Base-by-base conservation (phyloP, 92 coral and sea anemone species). In the Anthopleura xanthogrammica region DNA sequence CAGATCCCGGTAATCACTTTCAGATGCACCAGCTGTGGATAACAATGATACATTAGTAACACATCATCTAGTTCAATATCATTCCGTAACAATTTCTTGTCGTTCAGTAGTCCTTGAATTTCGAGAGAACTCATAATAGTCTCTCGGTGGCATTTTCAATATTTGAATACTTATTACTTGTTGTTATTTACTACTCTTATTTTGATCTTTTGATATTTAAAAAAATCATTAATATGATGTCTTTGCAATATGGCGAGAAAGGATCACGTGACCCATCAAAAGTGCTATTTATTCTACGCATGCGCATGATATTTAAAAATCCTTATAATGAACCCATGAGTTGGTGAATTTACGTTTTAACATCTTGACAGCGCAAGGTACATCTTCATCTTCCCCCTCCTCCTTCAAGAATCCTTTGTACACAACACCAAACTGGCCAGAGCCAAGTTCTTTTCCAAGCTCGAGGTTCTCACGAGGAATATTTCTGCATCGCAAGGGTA, bases 291-390 rank as follows among this genome's bases (percentile, higher is more conserved):
- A 29, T 29, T 29, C 36, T 29, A 29, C n/a, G n/a, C n/a, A 16
- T 17, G 65, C 65, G 65, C n/a, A 60, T 3, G 22, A 6, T 17
- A 60, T 60, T 29, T 29, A 29, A 29, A 29, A 29, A 29, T 29
- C 36, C 36, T 29, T 29, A 29, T 29, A 29, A 29, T 29, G 36
- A 29, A 57, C 62, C 20, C 20, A 58, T 6, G 17, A 9, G 9
- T 4, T 5, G 50, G 23, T 23, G 14, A 50, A 23, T 52, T 65
- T 75, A 86, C 89, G 65, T 86, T 80, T 86, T 19, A 86, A 64
- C 89, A 86, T 86, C 75, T 80, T 86, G 14, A 86, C 89, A 58
- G 89, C 89, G 60, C 89, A 86, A 5, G 80, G 77, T 1, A 46
- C 11, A 10, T 80, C 46, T 29, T 60, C 77, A 12, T 80, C 76